These are phyloP conservation scores for Acropternis orthonyx DNA, from an alignment of 2,797 vertebrate genomes.

Conservation along the genomic window DNA sequence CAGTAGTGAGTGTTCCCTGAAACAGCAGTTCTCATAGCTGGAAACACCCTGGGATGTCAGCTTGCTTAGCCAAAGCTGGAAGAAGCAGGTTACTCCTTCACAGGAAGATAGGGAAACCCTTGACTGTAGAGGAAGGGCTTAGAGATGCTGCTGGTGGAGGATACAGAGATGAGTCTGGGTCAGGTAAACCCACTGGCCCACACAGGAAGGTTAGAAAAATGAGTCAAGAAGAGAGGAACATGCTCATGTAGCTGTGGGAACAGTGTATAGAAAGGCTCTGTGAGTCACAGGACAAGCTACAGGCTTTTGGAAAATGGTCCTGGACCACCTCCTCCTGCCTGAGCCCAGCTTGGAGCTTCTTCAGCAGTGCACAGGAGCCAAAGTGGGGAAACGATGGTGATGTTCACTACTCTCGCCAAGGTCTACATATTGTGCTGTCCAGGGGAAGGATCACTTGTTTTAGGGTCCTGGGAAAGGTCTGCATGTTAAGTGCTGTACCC, in stretches of 20 bases:
- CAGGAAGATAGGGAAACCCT: neutral
- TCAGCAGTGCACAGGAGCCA: neutral
- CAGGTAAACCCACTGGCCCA: neutral
- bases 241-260: neutral
- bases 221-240: neutral
- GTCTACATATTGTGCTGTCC: neutral
- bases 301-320: neutral
- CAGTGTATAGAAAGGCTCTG: neutral
- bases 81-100: neutral
- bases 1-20: neutral
- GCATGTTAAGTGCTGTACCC: neutral
- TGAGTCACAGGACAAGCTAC: neutral
- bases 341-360: neutral
- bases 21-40: neutral
- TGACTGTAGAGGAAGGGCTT: neutral
- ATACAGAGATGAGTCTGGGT: neutral
- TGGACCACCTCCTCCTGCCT: neutral
- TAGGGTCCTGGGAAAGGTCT: neutral
- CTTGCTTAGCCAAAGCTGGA: neutral
- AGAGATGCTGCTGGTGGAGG: neutral
- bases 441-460: neutral
- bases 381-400: neutral
- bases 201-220: neutral
- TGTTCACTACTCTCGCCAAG: neutral
- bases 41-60: neutral